phyloP scores from a whole-genome alignment of 92 coral and sea anemone genomes.

The Zoanthus sociatus region DNA sequence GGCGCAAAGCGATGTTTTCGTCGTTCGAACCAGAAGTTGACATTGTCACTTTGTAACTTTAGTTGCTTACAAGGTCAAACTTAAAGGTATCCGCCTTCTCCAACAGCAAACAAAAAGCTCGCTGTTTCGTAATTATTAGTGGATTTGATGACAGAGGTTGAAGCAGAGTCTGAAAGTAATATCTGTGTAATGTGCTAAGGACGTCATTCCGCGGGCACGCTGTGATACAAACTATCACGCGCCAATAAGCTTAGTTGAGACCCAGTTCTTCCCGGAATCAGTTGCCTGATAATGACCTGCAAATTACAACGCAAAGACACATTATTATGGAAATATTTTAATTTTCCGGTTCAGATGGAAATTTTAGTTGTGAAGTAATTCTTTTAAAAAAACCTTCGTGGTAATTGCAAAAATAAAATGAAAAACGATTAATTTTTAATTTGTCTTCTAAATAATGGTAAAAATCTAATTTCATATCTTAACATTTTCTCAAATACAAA shows the following conservation, averaged over 20 bases:
- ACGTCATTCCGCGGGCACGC: slow-evolving; percentile 43
- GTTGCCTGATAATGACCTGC: neutral
- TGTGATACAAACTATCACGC: slow-evolving; percentile 1
- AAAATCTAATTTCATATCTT: slow-evolving; percentile 12
- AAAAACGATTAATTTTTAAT: neutral
- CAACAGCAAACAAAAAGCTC: neutral
- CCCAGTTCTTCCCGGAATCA: slow-evolving; percentile 23
- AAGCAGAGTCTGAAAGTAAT: slow-evolving; percentile 15
- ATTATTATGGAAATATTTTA: slow-evolving; percentile 4
- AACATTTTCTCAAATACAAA: neutral
- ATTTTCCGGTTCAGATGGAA: neutral
- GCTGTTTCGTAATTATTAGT: neutral
- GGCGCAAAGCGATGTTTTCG: slow-evolving; percentile 7
- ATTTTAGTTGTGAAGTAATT: neutral
- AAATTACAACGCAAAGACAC: slow-evolving; percentile 32
- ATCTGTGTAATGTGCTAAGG: slow-evolving; percentile 10
- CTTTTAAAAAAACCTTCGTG: neutral
- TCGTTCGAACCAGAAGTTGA: neutral
- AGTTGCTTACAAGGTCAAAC: neutral
- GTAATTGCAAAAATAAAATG: neutral
- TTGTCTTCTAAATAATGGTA: neutral
- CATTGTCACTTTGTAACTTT: neutral
- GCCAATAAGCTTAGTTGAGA: slow-evolving; percentile 17
- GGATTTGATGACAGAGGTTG: neutral
- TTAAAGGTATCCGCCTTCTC: neutral